Conservation (phyloP, 30 jellyfish, hydroid and myxozoan genomes). For the Chrysaora quinquecirrha region DNA sequence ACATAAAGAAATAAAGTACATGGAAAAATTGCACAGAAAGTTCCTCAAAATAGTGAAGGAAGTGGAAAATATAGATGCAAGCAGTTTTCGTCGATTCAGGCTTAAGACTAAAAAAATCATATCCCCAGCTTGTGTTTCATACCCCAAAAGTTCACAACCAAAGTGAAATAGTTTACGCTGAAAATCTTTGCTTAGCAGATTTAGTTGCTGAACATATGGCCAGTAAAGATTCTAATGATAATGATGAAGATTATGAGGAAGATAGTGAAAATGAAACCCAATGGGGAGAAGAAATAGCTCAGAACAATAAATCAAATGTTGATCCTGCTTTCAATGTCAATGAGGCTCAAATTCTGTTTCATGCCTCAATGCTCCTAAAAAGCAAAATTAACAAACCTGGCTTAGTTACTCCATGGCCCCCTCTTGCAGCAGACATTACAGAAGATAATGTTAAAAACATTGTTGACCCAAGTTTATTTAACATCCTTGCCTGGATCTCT, state of each 20-base stretch:
- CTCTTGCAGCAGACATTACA: slow-evolving; percentile 59
- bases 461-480: slow-evolving; percentile 45
- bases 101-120: slow-evolving; percentile 16
- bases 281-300: neutral
- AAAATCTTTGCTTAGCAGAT: slow-evolving; percentile 37
- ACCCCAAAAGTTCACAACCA: slow-evolving; percentile 31
- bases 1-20: slow-evolving; percentile 25
- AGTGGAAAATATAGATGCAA: slow-evolving; percentile 46
- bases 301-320: neutral
- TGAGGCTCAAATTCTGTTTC: slow-evolving; percentile 19
- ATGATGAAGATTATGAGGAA: slow-evolving; percentile 2
- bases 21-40: neutral
- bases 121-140: slow-evolving; percentile 58
- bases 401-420: slow-evolving; percentile 57
- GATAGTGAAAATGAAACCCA: neutral
- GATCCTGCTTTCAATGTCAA: neutral
- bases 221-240: neutral
- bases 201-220: slow-evolving; percentile 24
- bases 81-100: slow-evolving; percentile 27
- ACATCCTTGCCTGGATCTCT: slow-evolving; percentile 69
- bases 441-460: slow-evolving; percentile 24
- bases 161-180: slow-evolving; percentile 63
- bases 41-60: slow-evolving; percentile 38
- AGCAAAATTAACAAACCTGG: slow-evolving; percentile 4
- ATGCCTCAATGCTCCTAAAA: slow-evolving; percentile 29